Evolutionary conservation across 1,140 invertebrate species (phyloP).

Genomic region (Rhyacophila brunnea): DNA sequence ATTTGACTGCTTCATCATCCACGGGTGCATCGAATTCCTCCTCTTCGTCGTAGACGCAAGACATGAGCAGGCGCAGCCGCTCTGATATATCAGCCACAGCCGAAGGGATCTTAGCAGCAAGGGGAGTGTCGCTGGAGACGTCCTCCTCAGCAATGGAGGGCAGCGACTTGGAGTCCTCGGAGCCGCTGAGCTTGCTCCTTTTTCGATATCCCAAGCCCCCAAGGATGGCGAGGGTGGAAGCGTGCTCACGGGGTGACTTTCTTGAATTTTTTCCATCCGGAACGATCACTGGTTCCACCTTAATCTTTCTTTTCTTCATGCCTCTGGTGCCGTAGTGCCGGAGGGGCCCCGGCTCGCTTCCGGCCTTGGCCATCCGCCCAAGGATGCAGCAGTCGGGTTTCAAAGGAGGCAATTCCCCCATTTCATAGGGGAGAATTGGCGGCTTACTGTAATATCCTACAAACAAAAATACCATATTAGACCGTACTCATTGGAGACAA

Average conservation of each 20-base stretch:
- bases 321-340: constrained; percentile 48
- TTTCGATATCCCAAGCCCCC: constrained; percentile 62
- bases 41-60: constrained; percentile 48
- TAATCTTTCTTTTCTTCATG: constrained; percentile 42
- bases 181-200: constrained; percentile 43
- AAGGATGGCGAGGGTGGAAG: constrained; percentile 78
- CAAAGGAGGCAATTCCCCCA: constrained; percentile 60
- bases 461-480: constrained; percentile 37
- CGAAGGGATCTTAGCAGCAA: constrained; percentile 40
- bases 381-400: constrained; percentile 56
- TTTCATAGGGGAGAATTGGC: constrained; percentile 75
- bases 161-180: constrained; percentile 48
- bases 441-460: constrained; percentile 54
- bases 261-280: constrained; percentile 58
- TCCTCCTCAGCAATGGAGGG: constrained; percentile 44
- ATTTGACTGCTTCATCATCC: constrained; percentile 39
- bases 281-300: constrained; percentile 3
- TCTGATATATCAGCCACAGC: constrained; percentile 42
- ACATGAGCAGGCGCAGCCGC: constrained; percentile 46
- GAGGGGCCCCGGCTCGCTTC: constrained; percentile 44
- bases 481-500: too few species aligned
- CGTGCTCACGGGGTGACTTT: constrained; percentile 83
- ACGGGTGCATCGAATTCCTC: constrained; percentile 47
- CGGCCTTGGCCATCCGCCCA: constrained; percentile 43
- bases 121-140: constrained; percentile 44